These are phyloP conservation scores for Pachycephala philippinensis DNA, from an alignment of 2,113 vertebrate genomes.

Conservation along the genomic window DNA sequence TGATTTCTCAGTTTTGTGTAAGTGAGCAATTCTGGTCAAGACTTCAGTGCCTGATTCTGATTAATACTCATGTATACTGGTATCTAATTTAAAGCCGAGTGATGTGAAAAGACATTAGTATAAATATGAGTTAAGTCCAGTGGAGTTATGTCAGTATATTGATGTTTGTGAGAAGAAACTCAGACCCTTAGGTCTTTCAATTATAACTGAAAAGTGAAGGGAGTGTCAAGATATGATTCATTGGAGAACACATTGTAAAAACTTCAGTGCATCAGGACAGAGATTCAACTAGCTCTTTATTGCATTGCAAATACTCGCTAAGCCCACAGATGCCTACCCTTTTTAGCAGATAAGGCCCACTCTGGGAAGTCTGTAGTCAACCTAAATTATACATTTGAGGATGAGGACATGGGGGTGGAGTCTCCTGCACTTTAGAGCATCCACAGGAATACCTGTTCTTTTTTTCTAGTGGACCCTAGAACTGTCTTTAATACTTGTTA, in stretches of 20 bases:
- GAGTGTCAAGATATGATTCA: neutral
- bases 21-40: neutral
- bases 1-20: neutral
- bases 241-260: neutral
- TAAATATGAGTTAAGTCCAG: neutral
- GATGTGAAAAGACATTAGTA: neutral
- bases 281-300: neutral
- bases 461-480: neutral
- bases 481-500: neutral
- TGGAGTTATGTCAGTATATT: neutral
- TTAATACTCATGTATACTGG: neutral
- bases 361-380: neutral
- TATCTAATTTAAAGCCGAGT: neutral
- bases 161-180: neutral
- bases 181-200: neutral
- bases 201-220: neutral
- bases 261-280: neutral
- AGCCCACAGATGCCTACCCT: neutral
- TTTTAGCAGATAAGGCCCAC: neutral
- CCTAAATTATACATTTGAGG: neutral
- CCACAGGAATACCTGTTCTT: neutral
- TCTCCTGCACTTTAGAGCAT: neutral
- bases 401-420: neutral
- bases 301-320: neutral
- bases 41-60: neutral